Base-by-base conservation (phyloP, 2,797 vertebrate genomes). In the Tangara arthus region DNA sequence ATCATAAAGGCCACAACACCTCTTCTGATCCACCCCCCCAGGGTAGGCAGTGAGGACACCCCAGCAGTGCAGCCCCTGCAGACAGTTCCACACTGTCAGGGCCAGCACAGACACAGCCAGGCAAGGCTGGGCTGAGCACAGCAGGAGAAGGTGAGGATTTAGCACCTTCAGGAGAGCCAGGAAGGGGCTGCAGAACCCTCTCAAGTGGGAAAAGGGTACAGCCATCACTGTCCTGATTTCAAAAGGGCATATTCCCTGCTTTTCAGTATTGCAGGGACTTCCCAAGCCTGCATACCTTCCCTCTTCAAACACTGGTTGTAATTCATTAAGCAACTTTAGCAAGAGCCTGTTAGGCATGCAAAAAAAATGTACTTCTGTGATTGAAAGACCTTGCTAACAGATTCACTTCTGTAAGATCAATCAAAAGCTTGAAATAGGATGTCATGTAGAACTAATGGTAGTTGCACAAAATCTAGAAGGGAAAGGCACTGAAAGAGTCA, bases 401-500 rank as follows among this genome's bases (percentile, higher is more conserved):
- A 73, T 93, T 66, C 37, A 49, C 28, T 80, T 85, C 39, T 49
- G 13, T 41, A 63, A 84, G 56, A 66, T 75, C 76, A 78, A 68
- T 80, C 59, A 83, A 75, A 93, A 91, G 13, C 55, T 88, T 83
- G 55, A 82, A 95, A 59, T 64, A 53, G 60, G 49, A 57, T 35
- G 21, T 39, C 82, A 57, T 8, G 10, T 20, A 72, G 34, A 66
- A 89, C 34, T 80, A 92, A 60, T 5, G 9, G 46, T 24, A 90
- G 53, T 12, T 65, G 50, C n/a, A 81, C 55, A 79, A 90, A 83
- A 83, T 37, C 57, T 63, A 63, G 63, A 61, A 69, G 55, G 46
- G 35, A 91, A 86, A 76, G 35, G 82, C 27, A 87, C 26, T 63
- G 86, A 82, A 95, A 87, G 85, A 87, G 96, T 95, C 92, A 96